Conservation (phyloP, 1,140 invertebrate genomes). For the Scaptomyza montana region DNA sequence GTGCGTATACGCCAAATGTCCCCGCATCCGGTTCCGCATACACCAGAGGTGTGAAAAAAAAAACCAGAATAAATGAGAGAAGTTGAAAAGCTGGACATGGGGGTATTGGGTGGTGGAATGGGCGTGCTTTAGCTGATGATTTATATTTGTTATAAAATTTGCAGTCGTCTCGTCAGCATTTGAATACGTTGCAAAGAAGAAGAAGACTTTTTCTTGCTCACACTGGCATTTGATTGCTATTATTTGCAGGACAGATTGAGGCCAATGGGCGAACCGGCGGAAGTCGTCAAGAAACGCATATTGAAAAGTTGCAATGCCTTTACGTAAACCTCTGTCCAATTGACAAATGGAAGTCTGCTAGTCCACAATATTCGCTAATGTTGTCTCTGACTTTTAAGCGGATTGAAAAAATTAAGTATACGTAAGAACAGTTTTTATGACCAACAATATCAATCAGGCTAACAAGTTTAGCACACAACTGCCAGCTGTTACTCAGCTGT, state of each 20-base stretch:
- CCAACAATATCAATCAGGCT: constrained; percentile 48
- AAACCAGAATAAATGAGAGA: constrained; percentile 25
- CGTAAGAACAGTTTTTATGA: neutral
- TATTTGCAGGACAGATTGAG: constrained; percentile 67
- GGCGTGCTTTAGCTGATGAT: constrained; percentile 72
- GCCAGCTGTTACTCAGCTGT: constrained; percentile 45
- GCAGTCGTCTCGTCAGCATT: constrained; percentile 53
- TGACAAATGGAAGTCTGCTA: constrained; percentile 31
- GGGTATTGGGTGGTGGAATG: constrained; percentile 1
- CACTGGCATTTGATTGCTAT: constrained; percentile 69
- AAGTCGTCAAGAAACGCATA: constrained; percentile 46
- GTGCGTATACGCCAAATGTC: constrained; percentile 45
- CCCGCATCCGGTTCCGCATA: constrained; percentile 39
- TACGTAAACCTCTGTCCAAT: constrained; percentile 1
- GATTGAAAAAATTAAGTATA: neutral
- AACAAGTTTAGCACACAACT: constrained; percentile 49
- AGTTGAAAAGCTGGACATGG: constrained; percentile 14
- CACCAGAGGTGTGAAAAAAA: constrained; percentile 65
- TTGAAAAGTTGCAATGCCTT: constrained; percentile 44
- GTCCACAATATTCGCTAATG: neutral
- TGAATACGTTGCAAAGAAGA: constrained; percentile 46
- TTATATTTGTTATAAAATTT: constrained; percentile 82
- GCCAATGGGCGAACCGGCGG: constrained; percentile 52
- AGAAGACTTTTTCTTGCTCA: neutral
- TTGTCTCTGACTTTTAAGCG: constrained; percentile 19